Percentiles rank a stretch among this genome's conserved stretches.
Conservation (phyloP, 2,888 invertebrate species). For the Cerceris ruficornis region DNA sequence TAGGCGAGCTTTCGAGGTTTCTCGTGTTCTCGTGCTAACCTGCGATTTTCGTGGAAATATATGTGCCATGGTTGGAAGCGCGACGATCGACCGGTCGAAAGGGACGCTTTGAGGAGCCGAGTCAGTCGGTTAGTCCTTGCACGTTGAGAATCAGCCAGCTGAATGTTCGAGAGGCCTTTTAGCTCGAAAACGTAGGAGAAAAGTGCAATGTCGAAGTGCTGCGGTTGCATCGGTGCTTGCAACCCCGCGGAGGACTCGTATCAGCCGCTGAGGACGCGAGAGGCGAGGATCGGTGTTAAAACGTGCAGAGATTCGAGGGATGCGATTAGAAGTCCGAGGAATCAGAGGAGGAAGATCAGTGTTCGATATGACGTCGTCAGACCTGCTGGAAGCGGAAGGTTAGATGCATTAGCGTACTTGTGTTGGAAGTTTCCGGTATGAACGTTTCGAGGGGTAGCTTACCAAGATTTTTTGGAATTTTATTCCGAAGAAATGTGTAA, state of each 20-base stretch:
- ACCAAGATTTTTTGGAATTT: too few species aligned
- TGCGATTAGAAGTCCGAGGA: slow-evolving; percentile 64
- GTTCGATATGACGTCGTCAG: slow-evolving; percentile 75
- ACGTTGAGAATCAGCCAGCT: neutral
- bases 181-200: neutral
- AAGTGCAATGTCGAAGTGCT: slow-evolving; percentile 66
- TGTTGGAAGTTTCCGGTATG: neutral
- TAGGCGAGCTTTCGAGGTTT: slow-evolving; percentile 2
- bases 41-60: too few species aligned
- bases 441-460: too few species aligned
- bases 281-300: slow-evolving; percentile 45
- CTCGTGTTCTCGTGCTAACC: neutral
- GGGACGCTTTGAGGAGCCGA: neutral
- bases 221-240: slow-evolving; percentile 65
- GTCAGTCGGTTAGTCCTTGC: too few species aligned
- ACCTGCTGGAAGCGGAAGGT: slow-evolving; percentile 67
- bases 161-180: neutral
- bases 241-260: slow-evolving; percentile 63
- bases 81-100: neutral
- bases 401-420: slow-evolving; percentile 15
- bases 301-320: slow-evolving; percentile 57
- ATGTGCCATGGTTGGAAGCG: neutral
- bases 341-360: slow-evolving; percentile 72
- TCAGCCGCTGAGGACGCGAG: slow-evolving; percentile 66
- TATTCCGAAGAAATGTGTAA: too few species aligned